phyloP scores from a whole-genome alignment of 2,888 invertebrate genomes.

The Pyrgus malvae region DNA sequence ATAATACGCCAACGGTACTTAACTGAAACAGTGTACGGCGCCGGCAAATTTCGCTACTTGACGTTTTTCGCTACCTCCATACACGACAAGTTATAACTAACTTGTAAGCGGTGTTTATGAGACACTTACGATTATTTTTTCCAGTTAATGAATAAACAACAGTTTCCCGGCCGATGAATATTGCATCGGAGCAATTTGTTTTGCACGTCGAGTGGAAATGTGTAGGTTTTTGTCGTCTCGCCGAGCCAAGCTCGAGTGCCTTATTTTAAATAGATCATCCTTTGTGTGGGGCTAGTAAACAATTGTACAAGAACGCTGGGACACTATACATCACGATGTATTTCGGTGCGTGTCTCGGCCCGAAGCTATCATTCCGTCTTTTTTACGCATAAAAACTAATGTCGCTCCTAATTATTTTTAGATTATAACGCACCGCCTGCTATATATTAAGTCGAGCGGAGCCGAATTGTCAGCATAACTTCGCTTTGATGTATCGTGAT shows the following conservation, averaged over 20 bases:
- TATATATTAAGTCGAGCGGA: conserved; percentile 75
- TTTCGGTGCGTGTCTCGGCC: conserved; percentile 69
- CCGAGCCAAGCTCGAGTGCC: conserved; percentile 1
- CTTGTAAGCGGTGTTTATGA: conserved; percentile 59
- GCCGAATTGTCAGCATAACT: conserved; percentile 81
- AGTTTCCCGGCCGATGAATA: conserved; percentile 42
- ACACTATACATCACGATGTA: conserved; percentile 72
- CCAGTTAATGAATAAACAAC: conserved; percentile 46
- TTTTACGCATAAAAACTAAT: conserved; percentile 81
- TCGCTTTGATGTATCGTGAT: conserved; percentile 78
- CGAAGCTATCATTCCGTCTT: conserved; percentile 65
- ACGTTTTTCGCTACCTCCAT: conserved; percentile 62
- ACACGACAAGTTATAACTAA: conserved; percentile 52
- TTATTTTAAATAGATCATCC: conserved; percentile 49
- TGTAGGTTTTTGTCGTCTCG: conserved; percentile 29
- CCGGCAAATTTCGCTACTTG: conserved; percentile 65
- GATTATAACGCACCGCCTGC: conserved; percentile 79
- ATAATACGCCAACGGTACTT: conserved; percentile 73
- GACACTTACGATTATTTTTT: conserved; percentile 62
- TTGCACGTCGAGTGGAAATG: conserved; percentile 22
- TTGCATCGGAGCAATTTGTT: conserved; percentile 30
- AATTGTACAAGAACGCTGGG: conserved; percentile 59
- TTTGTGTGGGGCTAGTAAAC: conserved; percentile 57
- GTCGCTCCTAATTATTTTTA: conserved; percentile 81
- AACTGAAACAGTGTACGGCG: conserved; percentile 65